Conservation (phyloP, 2,797 vertebrate genomes). For the Ctenopoma multispine region DNA sequence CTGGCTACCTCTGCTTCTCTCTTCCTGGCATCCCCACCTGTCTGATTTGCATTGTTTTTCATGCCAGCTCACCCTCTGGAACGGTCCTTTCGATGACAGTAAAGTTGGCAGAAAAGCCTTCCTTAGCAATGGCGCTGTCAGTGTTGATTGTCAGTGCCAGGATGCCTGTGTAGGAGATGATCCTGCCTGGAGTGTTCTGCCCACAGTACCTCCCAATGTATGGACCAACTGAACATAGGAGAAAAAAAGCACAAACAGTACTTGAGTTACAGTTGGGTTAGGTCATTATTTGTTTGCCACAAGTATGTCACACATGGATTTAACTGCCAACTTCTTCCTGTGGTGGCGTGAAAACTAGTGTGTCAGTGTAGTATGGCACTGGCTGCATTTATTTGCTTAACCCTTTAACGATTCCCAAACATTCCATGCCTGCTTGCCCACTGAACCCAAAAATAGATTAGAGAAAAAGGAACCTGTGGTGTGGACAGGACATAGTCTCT, state of each 20-base stretch:
- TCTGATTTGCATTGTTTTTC: conserved; percentile 3
- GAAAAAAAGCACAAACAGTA: conserved; percentile 33
- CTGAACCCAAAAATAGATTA: conserved; percentile 57
- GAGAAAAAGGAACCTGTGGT: conserved; percentile 28
- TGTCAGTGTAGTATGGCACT: conserved; percentile 54
- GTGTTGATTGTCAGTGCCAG: conserved; percentile 97
- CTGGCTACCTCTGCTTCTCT: conserved; percentile 4
- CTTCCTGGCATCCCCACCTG: background rate
- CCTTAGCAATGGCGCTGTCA: conserved; percentile 97
- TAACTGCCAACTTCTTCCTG: conserved; percentile 17
- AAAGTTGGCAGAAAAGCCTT: conserved; percentile 98
- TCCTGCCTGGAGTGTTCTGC: conserved; percentile 93
- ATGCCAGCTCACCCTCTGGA: conserved; percentile 90
- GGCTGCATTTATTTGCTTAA: conserved; percentile 9
- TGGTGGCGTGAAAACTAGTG: conserved; percentile 63
- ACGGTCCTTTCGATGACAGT: conserved; percentile 90
- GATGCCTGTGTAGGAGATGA: conserved; percentile 95
- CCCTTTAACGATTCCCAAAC: conserved; percentile 52
- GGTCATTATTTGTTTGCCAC: conserved; percentile 60
- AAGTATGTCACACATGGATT: conserved; percentile 48
- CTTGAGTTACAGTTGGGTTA: conserved; percentile 29
- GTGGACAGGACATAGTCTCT: conserved; percentile 50
- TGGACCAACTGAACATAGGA: conserved; percentile 88
- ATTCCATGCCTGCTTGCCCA: conserved; percentile 49
- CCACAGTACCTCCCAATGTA: conserved; percentile 97